Evolutionary conservation across 2,888 invertebrate species (phyloP), one percentile per base, ranked within the genome.

Genomic region (Neuroscelio doddi): DNA sequence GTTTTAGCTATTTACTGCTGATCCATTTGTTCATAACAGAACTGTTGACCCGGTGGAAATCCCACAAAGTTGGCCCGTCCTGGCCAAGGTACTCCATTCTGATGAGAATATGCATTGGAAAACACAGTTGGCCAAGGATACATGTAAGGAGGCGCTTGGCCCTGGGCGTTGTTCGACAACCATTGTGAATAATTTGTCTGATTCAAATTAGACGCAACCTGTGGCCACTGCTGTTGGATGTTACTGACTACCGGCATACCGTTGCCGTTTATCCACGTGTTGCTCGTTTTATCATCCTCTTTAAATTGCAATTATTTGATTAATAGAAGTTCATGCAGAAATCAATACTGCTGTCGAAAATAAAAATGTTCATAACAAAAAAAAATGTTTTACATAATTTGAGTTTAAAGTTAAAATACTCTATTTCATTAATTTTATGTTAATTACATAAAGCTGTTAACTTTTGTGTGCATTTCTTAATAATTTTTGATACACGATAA

Each of bases 221-320:
- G 39, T 3, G 27, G 10, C 36, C 53, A 16, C 34, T 53, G 36
- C 9, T 7, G 36, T 9, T 12, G 21, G 3, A 41, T 17, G 3
- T 9, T 21, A 5, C 7, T 15, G n/a, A 21, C 4, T 5, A 41
- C 16, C 10, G 41, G 17, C 21, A 41, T 21, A 9, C 41, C 41
- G 17, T 41, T 41, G 5, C 41, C 41, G 12, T 41, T 41, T 9
- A 41, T 21, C 41, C 42, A 61, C 34, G 17, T 47, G 45, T 30
- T 30, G 30, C 10, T 58, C 26, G 26, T n/a, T n/a, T n/a, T n/a
- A n/a, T n/a, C n/a, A n/a, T n/a, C n/a, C n/a, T n/a, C n/a, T n/a
- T n/a, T n/a, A n/a, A n/a, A n/a, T n/a, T n/a, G n/a, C n/a, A n/a
- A n/a, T n/a, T n/a, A n/a, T n/a, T n/a, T n/a, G n/a, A n/a, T n/a